Base-by-base conservation (phyloP, 2,797 vertebrate genomes). In the Anguilla anguilla region DNA sequence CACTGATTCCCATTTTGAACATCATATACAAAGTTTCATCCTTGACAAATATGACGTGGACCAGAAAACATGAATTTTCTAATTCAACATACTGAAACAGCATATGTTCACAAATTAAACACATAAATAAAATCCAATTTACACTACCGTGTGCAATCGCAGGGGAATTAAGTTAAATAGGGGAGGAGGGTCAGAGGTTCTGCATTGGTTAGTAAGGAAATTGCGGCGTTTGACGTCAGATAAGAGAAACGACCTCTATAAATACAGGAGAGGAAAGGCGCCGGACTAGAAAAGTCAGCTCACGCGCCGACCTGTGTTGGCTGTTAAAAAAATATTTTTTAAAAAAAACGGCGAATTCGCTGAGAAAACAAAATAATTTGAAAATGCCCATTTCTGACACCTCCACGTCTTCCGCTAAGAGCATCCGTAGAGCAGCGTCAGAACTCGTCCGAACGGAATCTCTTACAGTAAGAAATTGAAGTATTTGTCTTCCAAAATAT, bases 361-460 rank as follows among this genome's bases (percentile, higher is more conserved):
- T 22, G 72, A 77, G 83, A 43, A 57, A 59, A 7, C 57, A 6
- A 64, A 28, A 77, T 3, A 17, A 81, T 49, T 81, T 19, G 6
- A 49, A 49, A 15, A 99, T 99, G 98, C 97, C 97, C 31, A 98
- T 97, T 81, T 97, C 98, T 15, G 97, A 93, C 93, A 94, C 97
- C 90, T 96, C 97, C 92, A 94, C 97, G 0, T 97, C 98, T 88
- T 98, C 97, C 89, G 94, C 96, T 61, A 99, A 97, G 95, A 97
- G 97, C 92, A 95, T 99, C 94, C 96, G 97, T 91, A 96, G 98
- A 94, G 97, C 98, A 0, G 97, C 97, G n/a, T 99, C 98, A 0
- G 98, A 99, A 94, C 94, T 99, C 95, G 98, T 99, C 96, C 97
- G 97, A 94, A 97, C 96, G 0, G 98, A 99, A 91, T 98, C 98